Evolutionary conservation across 1,140 invertebrate genomes (phyloP).

Genomic region (Nixonia krombeini): DNA sequence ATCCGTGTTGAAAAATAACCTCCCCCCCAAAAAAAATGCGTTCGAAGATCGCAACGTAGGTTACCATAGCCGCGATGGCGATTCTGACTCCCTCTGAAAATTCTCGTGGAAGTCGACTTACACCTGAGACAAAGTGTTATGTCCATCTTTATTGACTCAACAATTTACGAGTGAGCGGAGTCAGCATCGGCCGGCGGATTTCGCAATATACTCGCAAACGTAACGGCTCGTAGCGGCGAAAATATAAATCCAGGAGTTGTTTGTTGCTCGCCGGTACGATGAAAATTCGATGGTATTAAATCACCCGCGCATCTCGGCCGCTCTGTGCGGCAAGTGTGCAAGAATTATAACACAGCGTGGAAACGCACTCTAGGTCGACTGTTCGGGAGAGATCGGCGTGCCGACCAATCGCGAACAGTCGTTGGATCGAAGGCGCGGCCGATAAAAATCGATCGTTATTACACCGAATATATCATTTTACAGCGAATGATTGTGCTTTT

Average conservation of each 20-base stretch:
- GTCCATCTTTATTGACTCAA: constrained; percentile 31
- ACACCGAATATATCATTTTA: too few relatives aligned
- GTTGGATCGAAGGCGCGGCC: too few relatives aligned
- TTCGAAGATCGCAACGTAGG: too few relatives aligned
- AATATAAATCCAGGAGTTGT: constrained; percentile 22
- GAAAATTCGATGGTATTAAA: constrained; percentile 15
- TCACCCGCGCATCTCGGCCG: too few relatives aligned
- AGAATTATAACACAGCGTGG: too few relatives aligned
- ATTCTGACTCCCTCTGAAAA: not conserved
- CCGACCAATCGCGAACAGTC: too few relatives aligned
- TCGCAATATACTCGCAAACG: constrained; percentile 20
- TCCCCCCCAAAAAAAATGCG: too few relatives aligned
- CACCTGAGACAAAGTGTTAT: constrained; percentile 41
- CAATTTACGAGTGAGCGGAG: constrained; percentile 17
- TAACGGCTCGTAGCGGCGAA: constrained; percentile 14
- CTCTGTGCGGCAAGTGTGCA: too few relatives aligned
- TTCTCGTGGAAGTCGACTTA: constrained; percentile 12
- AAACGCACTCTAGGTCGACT: too few relatives aligned
- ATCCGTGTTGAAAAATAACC: too few relatives aligned
- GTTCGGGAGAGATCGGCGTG: constrained; percentile 13
- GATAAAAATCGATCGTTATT: too few relatives aligned
- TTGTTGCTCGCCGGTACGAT: constrained; percentile 18
- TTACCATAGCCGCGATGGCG: not conserved
- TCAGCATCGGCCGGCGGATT: too few relatives aligned
- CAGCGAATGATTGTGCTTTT: constrained; percentile 58